Conservation (phyloP, 2,888 invertebrate species). For the Mimachlamys varia region DNA sequence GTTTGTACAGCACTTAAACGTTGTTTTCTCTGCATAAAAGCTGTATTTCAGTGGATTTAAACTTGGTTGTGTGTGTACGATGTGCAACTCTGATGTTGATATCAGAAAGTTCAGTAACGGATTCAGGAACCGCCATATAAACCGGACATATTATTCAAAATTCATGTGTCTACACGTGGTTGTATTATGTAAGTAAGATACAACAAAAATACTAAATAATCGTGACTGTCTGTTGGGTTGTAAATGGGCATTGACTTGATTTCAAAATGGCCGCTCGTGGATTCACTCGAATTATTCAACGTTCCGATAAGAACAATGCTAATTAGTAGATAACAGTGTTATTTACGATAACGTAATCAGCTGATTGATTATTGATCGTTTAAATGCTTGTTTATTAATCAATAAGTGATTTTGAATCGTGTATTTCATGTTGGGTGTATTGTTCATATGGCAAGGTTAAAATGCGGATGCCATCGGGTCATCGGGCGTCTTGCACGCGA, state of each 20-base stretch:
- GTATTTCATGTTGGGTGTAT: background rate
- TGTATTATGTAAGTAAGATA: conserved; percentile 4
- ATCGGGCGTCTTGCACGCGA: conserved; percentile 50
- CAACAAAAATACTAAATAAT: background rate
- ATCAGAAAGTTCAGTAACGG: background rate
- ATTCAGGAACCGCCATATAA: background rate
- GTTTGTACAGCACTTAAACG: background rate
- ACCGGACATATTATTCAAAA: background rate
- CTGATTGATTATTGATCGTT: conserved; percentile 3
- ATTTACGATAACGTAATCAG: conserved; percentile 10
- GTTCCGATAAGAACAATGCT: conserved; percentile 31
- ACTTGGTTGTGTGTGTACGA: background rate
- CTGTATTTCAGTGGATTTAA: background rate
- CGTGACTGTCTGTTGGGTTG: background rate
- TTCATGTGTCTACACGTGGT: background rate
- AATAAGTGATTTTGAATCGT: background rate
- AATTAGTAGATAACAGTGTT: conserved; percentile 12
- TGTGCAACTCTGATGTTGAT: background rate
- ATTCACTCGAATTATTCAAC: conserved; percentile 33
- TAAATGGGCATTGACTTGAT: background rate
- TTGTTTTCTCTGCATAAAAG: background rate
- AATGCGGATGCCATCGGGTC: conserved; percentile 50
- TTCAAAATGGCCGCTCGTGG: conserved; percentile 36
- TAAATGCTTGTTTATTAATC: background rate
- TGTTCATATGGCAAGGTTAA: conserved; percentile 27